These are phyloP conservation scores for Gallinago media DNA, from an alignment of 2,113 vertebrate species.

Conservation along the genomic window DNA sequence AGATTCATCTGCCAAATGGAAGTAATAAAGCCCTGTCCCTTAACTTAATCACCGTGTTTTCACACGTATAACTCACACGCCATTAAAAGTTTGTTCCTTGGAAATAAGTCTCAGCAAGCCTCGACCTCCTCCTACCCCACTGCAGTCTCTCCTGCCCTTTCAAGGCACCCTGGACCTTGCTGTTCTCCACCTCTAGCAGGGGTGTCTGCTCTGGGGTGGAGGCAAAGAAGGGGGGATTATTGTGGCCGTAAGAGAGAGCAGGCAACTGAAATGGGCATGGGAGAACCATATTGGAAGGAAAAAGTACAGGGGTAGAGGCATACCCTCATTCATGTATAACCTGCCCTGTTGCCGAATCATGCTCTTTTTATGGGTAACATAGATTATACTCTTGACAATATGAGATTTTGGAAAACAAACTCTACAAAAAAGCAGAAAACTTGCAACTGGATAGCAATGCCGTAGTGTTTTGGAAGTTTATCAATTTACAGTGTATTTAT, in stretches of 20 bases:
- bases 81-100: not conserved
- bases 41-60: not conserved
- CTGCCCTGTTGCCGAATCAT: not conserved
- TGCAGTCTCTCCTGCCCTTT: not conserved
- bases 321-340: not conserved
- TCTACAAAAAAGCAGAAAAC: not conserved
- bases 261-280: not conserved
- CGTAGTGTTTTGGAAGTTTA: not conserved
- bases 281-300: not conserved
- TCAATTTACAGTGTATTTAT: not conserved
- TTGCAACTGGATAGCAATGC: not conserved
- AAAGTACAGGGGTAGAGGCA: not conserved
- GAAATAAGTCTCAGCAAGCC: not conserved
- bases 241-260: not conserved
- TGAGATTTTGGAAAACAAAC: not conserved
- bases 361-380: not conserved
- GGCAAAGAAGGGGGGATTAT: not conserved
- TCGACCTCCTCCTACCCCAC: fast-evolving
- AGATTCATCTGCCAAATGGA: not conserved
- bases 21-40: not conserved
- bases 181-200: not conserved
- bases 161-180: not conserved
- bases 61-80: not conserved
- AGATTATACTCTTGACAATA: not conserved
- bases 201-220: not conserved